Evolutionary conservation across 2,113 vertebrate species (phyloP).

Genomic region (Hiodon tergisus): DNA sequence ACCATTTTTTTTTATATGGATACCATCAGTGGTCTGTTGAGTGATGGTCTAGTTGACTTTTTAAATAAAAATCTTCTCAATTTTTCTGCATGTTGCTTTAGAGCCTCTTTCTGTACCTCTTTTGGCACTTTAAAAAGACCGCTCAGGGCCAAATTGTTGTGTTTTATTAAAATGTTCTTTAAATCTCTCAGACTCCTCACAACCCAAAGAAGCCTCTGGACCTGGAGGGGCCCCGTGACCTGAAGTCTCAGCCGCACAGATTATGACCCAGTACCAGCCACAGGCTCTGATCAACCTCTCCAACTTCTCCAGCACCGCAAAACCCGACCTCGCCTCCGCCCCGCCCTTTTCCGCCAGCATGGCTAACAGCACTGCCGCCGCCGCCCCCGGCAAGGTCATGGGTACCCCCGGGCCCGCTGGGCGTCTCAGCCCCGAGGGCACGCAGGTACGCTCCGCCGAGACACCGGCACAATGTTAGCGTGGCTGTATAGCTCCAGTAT

Average conservation of each 20-base stretch:
- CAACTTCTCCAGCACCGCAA: conserved; percentile 67
- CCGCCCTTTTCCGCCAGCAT: conserved; percentile 71
- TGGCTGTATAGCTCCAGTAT: no score
- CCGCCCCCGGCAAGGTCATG: conserved; percentile 67
- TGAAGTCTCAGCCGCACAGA: conserved; percentile 69
- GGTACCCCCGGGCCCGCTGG: conserved; percentile 58
- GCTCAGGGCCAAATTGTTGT: not conserved
- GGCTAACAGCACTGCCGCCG: conserved; percentile 83
- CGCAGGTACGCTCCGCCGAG: conserved; percentile 67
- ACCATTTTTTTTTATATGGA: no score
- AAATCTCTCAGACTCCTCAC: not conserved
- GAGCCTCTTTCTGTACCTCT: no score
- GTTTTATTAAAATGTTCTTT: not conserved
- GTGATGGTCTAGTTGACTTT: no score
- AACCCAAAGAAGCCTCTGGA: conserved; percentile 60
- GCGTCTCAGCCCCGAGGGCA: conserved; percentile 86
- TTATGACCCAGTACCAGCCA: conserved; percentile 80
- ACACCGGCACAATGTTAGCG: not conserved
- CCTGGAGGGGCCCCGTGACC: conserved; percentile 63
- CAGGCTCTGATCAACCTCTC: conserved; percentile 74
- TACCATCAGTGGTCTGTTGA: no score
- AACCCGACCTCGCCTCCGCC: conserved; percentile 63
- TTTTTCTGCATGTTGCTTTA: no score
- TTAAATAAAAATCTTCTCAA: no score
- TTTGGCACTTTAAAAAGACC: no score